Evolutionary conservation across 1,140 invertebrate genomes (phyloP), one percentile per base, ranked within the genome.

Genomic region (Cyrtorhinus lividipennis): DNA sequence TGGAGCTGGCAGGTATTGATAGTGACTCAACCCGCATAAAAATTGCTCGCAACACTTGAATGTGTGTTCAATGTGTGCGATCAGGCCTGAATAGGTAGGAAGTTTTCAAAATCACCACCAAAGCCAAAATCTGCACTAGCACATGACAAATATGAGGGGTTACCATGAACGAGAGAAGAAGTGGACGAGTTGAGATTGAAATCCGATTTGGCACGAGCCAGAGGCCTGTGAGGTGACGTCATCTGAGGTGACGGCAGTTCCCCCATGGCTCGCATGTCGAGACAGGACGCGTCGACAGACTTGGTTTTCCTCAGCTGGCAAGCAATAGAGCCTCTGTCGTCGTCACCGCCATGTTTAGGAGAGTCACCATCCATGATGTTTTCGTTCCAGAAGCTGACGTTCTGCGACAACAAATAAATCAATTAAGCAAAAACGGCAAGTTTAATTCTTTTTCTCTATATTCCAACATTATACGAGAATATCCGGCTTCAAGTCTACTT

Each of bases 201-300:
- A 70, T 93, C 90, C 15, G 88, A 92, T 74, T 89, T 88, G 64
- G 90, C 89, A 65, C 88, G 80, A 13, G 85, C 85, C 48, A 90
- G 69, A 3, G 78, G 70, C 24, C 24, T 56, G 61, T 70, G 67
- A 23, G 64, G 68, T 22, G 57, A 64, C 2, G 69, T 60, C 48
- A 61, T 53, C 8, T 65, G 64, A 0, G 66, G 64, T 45, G 77
- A 76, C 63, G 70, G 78, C 3, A 80, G 76, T 44, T 82, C 80
- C n/a, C 74, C 78, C 48, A 86, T 80, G 15, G 83, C 84, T 56
- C 87, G 78, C 66, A 90, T 81, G 68, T 92, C 88, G 27, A 90
- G 75, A 69, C 87, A 90, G 13, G 87, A 88, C 8, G 88, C 89
- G 69, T 93, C 90, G 76, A 93, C 88, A 61, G 88, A 90, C 68